phyloP scores from a whole-genome alignment of 2,113 vertebrate genomes.

The Ailuropoda melanoleuca region DNA sequence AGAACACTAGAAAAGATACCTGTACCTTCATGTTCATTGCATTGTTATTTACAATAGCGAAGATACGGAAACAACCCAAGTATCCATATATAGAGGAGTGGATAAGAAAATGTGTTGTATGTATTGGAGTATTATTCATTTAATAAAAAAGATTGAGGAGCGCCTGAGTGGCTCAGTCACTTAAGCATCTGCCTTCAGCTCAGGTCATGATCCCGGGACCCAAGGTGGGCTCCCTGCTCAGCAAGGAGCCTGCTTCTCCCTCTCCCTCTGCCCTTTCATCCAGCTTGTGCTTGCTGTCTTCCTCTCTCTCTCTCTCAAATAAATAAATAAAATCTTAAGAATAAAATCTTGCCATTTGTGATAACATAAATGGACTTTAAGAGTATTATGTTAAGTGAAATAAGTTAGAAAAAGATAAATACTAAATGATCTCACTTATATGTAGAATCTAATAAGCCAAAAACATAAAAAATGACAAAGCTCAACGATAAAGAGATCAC shows the following conservation, averaged over 20 bases:
- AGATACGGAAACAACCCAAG: neutral
- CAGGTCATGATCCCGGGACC: neutral
- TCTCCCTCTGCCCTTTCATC: neutral
- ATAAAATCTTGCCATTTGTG: neutral
- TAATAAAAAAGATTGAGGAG: neutral
- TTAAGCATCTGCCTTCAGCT: neutral
- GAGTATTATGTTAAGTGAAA: neutral
- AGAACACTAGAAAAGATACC: neutral
- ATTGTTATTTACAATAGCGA: neutral
- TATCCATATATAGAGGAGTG: neutral
- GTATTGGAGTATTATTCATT: neutral
- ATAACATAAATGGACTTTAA: neutral
- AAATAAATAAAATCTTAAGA: neutral
- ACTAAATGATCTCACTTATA: neutral
- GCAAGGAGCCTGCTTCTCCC: neutral
- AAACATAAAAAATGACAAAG: neutral
- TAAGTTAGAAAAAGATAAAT: neutral
- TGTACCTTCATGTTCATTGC: neutral
- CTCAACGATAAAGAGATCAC: neutral
- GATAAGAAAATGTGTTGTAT: neutral
- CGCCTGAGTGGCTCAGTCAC: neutral
- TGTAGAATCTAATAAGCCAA: neutral
- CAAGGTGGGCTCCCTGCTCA: neutral
- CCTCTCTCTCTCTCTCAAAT: neutral
- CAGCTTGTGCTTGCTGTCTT: neutral